These are phyloP conservation scores for Hylia prasina DNA, from an alignment of 2,113 vertebrate genomes.

Conservation along the genomic window DNA sequence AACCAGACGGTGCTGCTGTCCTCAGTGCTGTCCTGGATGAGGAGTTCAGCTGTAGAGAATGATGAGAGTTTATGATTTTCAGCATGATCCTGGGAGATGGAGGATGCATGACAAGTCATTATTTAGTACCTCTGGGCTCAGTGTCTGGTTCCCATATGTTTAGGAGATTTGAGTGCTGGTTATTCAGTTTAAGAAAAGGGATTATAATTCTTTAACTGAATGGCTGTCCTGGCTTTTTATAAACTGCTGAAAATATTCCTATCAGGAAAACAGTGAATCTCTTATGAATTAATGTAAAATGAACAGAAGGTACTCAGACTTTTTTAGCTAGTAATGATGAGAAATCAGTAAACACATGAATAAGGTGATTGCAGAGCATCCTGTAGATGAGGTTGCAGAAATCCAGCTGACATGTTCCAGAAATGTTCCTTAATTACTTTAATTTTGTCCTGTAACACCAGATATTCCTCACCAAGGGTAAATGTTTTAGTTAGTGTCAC, in stretches of 20 bases:
- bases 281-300: background rate
- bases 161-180: background rate
- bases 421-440: background rate
- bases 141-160: background rate
- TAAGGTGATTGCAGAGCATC: background rate
- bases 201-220: background rate
- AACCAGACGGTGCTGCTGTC: background rate
- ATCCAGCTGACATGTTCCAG: background rate
- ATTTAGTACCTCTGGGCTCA: background rate
- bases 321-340: background rate
- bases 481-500: background rate
- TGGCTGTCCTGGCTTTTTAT: background rate
- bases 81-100: background rate
- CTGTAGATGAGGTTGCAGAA: background rate
- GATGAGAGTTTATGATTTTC: background rate
- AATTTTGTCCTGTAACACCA: background rate
- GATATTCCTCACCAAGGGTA: background rate
- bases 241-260: background rate
- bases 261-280: background rate
- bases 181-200: background rate
- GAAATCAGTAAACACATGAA: background rate
- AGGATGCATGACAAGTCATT: background rate
- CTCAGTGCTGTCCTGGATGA: background rate
- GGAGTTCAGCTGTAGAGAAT: background rate
- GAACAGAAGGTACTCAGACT: slow-evolving; percentile 11